Evolutionary conservation across 1,140 invertebrate species (phyloP).

Genomic region (Muscidifurax raptorellus): DNA sequence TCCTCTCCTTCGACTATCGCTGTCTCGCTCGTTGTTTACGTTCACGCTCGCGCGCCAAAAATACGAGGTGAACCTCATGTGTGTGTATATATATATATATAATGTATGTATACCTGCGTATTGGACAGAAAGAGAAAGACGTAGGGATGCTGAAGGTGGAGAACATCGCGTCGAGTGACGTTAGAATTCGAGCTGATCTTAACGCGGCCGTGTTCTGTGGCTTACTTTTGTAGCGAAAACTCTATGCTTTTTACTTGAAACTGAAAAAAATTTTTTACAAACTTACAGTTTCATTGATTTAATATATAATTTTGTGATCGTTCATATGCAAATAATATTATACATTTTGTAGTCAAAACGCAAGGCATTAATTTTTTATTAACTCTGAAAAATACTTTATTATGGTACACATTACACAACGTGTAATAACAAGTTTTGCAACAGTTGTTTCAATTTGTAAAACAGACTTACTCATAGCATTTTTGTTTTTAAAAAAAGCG

Average conservation of each 20-base stretch:
- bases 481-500: not conserved
- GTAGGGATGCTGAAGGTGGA: not conserved
- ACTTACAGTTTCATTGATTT: too few species aligned
- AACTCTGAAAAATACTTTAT: not conserved
- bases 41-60: slow-evolving; percentile 63
- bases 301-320: too few species aligned
- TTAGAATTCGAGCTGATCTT: not conserved
- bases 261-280: too few species aligned
- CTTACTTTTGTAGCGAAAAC: not conserved
- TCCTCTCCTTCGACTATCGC: not conserved
- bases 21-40: slow-evolving; percentile 65
- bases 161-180: slow-evolving; percentile 9
- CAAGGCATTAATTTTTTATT: not conserved
- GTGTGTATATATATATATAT: not conserved
- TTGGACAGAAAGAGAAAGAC: not conserved
- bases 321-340: too few species aligned
- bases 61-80: slow-evolving; percentile 53
- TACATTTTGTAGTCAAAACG: too few species aligned
- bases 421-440: not conserved
- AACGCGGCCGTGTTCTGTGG: not conserved
- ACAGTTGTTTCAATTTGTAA: not conserved
- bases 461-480: not conserved
- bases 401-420: not conserved
- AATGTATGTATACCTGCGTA: not conserved
- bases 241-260: too few species aligned